phyloP scores from a whole-genome alignment of 2,888 invertebrate species.

The Leptarthrus brevirostris region DNA sequence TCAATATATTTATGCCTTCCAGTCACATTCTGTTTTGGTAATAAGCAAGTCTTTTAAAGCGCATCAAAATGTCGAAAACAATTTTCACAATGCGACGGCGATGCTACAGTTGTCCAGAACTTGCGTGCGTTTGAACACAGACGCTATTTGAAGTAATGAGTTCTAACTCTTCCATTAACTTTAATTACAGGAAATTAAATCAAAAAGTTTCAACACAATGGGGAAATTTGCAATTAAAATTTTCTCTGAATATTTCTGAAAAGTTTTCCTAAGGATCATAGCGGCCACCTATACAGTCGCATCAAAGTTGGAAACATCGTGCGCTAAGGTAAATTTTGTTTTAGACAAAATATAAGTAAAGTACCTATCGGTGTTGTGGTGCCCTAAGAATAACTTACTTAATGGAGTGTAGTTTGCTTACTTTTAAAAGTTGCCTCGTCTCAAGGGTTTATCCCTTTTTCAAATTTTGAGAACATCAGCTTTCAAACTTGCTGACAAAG shows the following conservation, averaged over 20 bases:
- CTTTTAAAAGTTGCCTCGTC: conserved; percentile 38
- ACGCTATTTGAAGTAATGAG: conserved; percentile 25
- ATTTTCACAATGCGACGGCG: too few species aligned
- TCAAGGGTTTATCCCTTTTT: conserved; percentile 35
- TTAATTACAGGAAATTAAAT: conserved; percentile 49
- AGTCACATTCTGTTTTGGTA: too few species aligned
- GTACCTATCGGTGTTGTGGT: conserved; percentile 5
- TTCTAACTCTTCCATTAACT: conserved; percentile 45
- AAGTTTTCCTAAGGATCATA: conserved; percentile 29
- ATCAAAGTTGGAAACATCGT: neutral
- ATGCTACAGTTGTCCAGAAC: neutral
- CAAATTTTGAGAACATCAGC: conserved; percentile 28
- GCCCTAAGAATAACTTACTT: conserved; percentile 34
- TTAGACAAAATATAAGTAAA: conserved; percentile 2
- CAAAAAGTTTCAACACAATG: conserved; percentile 46
- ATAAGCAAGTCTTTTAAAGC: neutral
- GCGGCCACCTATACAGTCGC: neutral
- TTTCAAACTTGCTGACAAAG: conserved; percentile 25
- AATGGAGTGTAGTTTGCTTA: conserved; percentile 42
- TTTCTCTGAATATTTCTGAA: conserved; percentile 32
- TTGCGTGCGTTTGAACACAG: conserved; percentile 1
- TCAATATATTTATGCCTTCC: neutral
- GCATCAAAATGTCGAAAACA: too few species aligned
- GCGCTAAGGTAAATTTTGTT: conserved; percentile 7
- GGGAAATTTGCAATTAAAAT: conserved; percentile 48